These are phyloP conservation scores for Drosophila quadrilineata DNA, from an alignment of 1,140 invertebrate species.

Conservation along the genomic window DNA sequence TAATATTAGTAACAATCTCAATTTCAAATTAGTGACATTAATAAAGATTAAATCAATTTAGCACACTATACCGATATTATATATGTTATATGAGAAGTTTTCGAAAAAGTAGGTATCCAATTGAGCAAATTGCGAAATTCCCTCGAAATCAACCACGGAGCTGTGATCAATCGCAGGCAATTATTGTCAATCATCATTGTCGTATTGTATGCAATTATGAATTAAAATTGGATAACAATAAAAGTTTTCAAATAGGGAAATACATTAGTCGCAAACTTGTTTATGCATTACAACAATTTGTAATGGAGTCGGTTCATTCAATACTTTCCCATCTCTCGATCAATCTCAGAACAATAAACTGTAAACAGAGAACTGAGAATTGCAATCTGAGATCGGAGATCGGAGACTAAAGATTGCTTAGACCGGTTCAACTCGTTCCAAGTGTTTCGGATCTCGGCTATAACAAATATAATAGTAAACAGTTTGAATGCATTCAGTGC, in stretches of 20 bases:
- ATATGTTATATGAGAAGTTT: constrained; percentile 8
- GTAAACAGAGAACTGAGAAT: too few relatives aligned
- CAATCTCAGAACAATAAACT: too few relatives aligned
- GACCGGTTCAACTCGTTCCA: constrained; percentile 58
- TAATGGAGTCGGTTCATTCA: constrained; percentile 45
- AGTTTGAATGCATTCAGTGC: constrained; percentile 53
- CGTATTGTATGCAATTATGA: constrained; percentile 43
- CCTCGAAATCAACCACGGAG: neutral
- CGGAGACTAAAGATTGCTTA: too few relatives aligned
- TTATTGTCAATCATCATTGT: constrained; percentile 58
- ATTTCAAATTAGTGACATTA: too few relatives aligned
- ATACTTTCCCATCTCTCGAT: too few relatives aligned
- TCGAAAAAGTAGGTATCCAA: neutral
- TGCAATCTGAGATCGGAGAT: constrained; percentile 18
- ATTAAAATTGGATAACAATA: constrained; percentile 32
- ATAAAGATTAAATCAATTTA: too few relatives aligned
- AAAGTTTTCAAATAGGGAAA: constrained; percentile 11
- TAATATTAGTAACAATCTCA: too few relatives aligned
- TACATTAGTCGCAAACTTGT: constrained; percentile 35
- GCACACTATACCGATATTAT: too few relatives aligned
- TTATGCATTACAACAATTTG: constrained; percentile 22
- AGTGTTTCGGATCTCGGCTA: neutral
- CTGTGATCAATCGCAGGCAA: constrained; percentile 36
- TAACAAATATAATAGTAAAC: constrained; percentile 21
- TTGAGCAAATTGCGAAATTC: neutral